A percentile compares a stretch with the other conserved stretches of the same genome.
These are phyloP conservation scores for Ceuthmochares aereus DNA, from an alignment of 2,113 vertebrate species.

Conservation along the genomic window DNA sequence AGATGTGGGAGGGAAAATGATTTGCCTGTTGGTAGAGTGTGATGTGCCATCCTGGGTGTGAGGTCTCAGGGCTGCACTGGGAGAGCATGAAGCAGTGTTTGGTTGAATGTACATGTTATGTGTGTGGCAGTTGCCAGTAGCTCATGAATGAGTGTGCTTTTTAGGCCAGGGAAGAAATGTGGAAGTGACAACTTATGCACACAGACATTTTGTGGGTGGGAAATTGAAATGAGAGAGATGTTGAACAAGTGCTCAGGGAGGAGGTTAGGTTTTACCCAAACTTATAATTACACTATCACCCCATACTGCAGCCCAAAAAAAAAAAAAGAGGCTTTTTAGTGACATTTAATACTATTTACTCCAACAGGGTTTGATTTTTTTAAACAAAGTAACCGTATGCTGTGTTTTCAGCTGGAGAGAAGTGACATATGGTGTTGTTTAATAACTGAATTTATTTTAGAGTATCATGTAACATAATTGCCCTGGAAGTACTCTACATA, in stretches of 20 bases:
- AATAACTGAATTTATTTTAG: conserved; percentile 60
- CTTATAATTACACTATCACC: not conserved
- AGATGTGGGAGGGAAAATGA: not conserved
- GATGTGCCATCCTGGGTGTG: not conserved
- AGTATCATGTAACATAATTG: conserved; percentile 19
- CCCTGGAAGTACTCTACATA: not conserved
- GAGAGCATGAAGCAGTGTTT: fast-evolving
- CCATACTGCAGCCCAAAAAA: not conserved
- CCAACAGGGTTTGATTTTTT: conserved; percentile 6
- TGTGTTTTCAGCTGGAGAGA: conserved; percentile 39
- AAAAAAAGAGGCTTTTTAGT: not conserved
- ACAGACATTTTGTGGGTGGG: not conserved
- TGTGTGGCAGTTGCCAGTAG: not conserved
- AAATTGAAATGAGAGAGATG: not conserved
- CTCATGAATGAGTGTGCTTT: fast-evolving
- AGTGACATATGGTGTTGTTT: conserved; percentile 44
- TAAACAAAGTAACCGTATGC: not conserved
- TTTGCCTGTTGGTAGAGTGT: not conserved
- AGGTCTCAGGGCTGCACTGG: not conserved
- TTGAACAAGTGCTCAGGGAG: not conserved
- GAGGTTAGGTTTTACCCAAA: not conserved
- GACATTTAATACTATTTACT: not conserved
- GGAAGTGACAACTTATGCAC: not conserved
- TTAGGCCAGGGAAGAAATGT: not conserved
- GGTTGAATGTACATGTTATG: not conserved